Evolutionary conservation across 2,888 invertebrate species (phyloP), one percentile per base, ranked within the genome.

Genomic region (Pseudanteris insignis): DNA sequence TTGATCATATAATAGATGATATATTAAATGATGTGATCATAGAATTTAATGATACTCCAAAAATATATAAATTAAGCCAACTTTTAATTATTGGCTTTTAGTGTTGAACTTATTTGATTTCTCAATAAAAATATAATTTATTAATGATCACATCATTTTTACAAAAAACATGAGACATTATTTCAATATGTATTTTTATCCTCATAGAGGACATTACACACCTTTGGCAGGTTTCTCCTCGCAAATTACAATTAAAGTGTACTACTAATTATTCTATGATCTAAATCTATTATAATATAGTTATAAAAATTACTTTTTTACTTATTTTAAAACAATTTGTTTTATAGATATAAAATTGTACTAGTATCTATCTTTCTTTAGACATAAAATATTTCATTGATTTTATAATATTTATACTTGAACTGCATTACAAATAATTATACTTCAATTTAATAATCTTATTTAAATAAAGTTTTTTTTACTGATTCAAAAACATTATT

Each of bases 181-280:
- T 24, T 18, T 26, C 36, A 36, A 29, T 44, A 37, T 37, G 43
- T 24, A 29, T 43, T 14, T 28, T 47, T 12, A 47, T 57, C 57
- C 57, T 57, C 57, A 57, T 43, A 43, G 57, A 57, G 57, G 57
- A 57, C 57, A 48, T 25, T 26, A 47, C 25, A 41, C 12, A 28
- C 38, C 41, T 47, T 55, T 29, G 13, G 10, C 37, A 46, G 47
- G 47, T 29, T 24, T 54, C 9, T 29, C 14, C 33, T 25, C 10
- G 15, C 32, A 33, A 33, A 37, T 36, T 36, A 33, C 30, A 54
- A 54, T n/a, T 34, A 46, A 34, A 36, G 47, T 41, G 29, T 15
- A 6, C 4, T 37, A 14, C 9, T 44, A 26, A 28, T 11, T 21
- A 33, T n/a, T 25, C 30, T 40, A 30, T 30, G 46, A 24, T 18